phyloP scores from a whole-genome alignment of 2,888 invertebrate species.

The Clanis bilineata region DNA sequence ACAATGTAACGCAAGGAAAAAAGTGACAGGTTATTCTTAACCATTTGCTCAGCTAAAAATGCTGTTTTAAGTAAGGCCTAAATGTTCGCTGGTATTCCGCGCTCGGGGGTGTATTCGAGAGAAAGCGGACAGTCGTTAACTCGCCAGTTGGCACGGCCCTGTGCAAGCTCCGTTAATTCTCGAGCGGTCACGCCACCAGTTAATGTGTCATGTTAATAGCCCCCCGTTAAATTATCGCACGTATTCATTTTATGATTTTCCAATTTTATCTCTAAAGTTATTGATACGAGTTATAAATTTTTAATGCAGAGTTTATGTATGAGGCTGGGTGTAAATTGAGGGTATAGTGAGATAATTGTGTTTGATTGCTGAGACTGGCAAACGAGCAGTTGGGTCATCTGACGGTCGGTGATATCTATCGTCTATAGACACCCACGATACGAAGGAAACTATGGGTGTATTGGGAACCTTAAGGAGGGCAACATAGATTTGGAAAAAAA shows the following conservation, averaged over 20 bases:
- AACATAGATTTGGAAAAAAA: no score
- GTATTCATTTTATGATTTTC: slow-evolving; percentile 59
- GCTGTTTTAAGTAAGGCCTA: no score
- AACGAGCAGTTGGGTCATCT: no score
- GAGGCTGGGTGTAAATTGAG: not conserved
- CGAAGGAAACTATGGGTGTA: no score
- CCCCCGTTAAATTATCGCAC: slow-evolving; percentile 56
- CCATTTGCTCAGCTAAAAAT: no score
- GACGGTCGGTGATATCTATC: no score
- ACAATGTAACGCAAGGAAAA: no score
- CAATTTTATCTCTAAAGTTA: slow-evolving; percentile 46
- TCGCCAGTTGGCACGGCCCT: slow-evolving; percentile 53
- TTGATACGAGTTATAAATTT: not conserved
- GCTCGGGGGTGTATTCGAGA: slow-evolving; percentile 46
- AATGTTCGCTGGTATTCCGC: slow-evolving; percentile 17
- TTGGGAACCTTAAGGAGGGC: no score
- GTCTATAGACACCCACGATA: no score
- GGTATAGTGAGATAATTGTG: not conserved
- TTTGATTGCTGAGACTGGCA: no score
- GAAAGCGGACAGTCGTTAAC: slow-evolving; percentile 56
- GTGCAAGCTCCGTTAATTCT: slow-evolving; percentile 56
- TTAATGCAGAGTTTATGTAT: no score
- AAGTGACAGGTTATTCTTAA: no score
- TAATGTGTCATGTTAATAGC: slow-evolving; percentile 67
- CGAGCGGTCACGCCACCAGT: slow-evolving; percentile 49